A percentile compares a stretch with the other conserved stretches of the same genome.
Evolutionary conservation across 2,113 vertebrate species (phyloP).

Genomic region (Centrocercus urophasianus): DNA sequence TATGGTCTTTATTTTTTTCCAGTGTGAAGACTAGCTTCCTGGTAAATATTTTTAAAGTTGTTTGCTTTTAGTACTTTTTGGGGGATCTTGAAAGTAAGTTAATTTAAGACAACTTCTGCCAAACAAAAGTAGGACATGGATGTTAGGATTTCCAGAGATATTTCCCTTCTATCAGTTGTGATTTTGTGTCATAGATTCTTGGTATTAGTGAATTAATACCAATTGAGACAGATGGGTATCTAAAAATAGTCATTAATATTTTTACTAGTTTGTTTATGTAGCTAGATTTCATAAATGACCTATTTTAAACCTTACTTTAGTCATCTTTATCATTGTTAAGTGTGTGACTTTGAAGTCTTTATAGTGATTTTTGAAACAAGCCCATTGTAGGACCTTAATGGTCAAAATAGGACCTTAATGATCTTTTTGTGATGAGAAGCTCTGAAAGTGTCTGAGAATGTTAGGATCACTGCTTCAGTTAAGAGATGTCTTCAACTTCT

Average conservation of each 20-base stretch:
- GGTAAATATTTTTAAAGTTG: not conserved
- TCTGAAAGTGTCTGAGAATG: not conserved
- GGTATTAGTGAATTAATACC: not conserved
- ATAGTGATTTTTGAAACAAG: not conserved
- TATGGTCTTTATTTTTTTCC: not conserved
- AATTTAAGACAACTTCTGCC: not conserved
- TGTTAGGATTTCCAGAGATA: not conserved
- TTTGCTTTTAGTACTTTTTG: not conserved
- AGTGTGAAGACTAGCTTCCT: not conserved
- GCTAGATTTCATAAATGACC: not conserved
- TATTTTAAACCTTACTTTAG: not conserved
- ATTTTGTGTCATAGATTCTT: not conserved
- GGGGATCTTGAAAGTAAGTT: not conserved
- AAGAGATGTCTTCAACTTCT: not conserved
- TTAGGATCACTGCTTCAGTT: not conserved
- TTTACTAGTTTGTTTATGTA: not conserved
- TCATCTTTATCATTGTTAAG: not conserved
- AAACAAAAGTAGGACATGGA: not conserved
- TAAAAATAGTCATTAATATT: not conserved
- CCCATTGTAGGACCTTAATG: not conserved
- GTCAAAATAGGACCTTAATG: not conserved
- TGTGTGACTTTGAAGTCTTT: not conserved
- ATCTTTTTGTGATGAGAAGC: not conserved
- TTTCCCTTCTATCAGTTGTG: not conserved
- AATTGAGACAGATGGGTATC: not conserved